These are phyloP conservation scores for Dexiosoma caninum DNA, from an alignment of 2,888 invertebrate genomes.

Conservation along the genomic window DNA sequence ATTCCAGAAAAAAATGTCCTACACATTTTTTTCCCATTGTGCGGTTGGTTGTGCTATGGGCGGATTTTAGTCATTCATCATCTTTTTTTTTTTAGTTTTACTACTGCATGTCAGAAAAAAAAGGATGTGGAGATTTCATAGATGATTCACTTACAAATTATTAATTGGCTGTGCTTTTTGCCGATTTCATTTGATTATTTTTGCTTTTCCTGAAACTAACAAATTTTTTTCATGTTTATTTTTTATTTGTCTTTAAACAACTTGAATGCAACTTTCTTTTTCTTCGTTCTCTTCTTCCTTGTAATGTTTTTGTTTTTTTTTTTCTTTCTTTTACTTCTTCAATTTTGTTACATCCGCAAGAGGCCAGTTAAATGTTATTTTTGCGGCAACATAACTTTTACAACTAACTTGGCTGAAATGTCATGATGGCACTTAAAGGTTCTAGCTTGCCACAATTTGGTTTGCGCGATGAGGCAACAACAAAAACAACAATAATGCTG, in stretches of 20 bases:
- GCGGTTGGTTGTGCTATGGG: conserved; percentile 13
- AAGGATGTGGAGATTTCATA: background rate
- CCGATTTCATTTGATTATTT: background rate
- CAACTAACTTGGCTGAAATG: conserved; percentile 58
- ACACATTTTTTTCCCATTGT: conserved; percentile 14
- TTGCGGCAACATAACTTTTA: conserved; percentile 62
- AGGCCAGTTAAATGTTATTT: conserved; percentile 43
- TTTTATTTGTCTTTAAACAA: conserved; percentile 4
- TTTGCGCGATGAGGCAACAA: conserved; percentile 5
- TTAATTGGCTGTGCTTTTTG: conserved; percentile 11
- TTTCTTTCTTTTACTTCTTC: conserved; percentile 14
- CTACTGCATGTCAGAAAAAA: background rate
- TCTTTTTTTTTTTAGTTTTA: background rate
- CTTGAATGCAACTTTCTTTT: conserved; percentile 48
- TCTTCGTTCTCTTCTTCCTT: conserved; percentile 1
- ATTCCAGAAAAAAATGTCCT: conserved; percentile 11
- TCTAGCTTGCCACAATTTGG: conserved; percentile 53
- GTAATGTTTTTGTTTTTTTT: background rate
- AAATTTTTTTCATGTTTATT: background rate
- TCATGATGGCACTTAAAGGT: conserved; percentile 58
- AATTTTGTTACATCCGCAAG: background rate
- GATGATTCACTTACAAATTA: conserved; percentile 35
- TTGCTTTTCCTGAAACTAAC: background rate
- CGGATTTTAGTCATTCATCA: conserved; percentile 16
- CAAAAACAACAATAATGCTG: conserved; percentile 16